Base-by-base conservation (phyloP, 2,113 vertebrate species). In the Lepisosteus oculatus region DNA sequence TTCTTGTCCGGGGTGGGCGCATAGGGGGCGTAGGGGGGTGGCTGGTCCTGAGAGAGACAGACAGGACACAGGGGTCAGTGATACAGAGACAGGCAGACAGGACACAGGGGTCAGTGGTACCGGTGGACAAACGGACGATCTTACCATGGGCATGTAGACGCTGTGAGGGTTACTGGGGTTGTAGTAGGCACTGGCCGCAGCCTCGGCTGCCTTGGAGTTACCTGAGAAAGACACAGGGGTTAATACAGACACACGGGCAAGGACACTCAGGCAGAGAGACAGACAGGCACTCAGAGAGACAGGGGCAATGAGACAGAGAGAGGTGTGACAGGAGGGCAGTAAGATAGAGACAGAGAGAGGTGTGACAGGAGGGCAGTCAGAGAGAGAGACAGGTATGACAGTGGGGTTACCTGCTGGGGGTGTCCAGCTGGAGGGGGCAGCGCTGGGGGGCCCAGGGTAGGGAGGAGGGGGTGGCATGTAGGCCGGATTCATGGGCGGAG, bases 381-480 rank as follows among this genome's bases (percentile, higher is more conserved):
- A 51, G 17, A 29, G 2, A 69, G 47, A 59, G 55, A 9, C 1
- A 72, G 57, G 3, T 42, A 43, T 29, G 43, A 7, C 6, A 41
- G 8, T 68, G 7, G 8, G 41, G 6, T 43, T 68, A 12, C 2
- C 7, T 51, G 5, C 5, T 6, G 85, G 44, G 29, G 80, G 72
- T 56, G 85, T 71, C 87, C 87, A 87, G 78, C 83, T 84, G 75
- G 81, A 9, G 47, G 47, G 47, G 47, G 47, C 68, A 72, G 87
- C 85, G 62, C 85, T 88, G 47, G 92, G 91, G 3, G 89, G 90
- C 42, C 94, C 93, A 0, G 92, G 91, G 77, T 94, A 95, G 0
- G 94, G 90, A 0, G 93, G 94, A 77, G 95, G 95, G 15, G 94
- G 92, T 29, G 93, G 87, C 90, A 93, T 81, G 80, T 94, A 94